Evolutionary conservation across 2,888 invertebrate species (phyloP), one percentile per base, ranked within the genome.

Genomic region (Maniola hyperantus): DNA sequence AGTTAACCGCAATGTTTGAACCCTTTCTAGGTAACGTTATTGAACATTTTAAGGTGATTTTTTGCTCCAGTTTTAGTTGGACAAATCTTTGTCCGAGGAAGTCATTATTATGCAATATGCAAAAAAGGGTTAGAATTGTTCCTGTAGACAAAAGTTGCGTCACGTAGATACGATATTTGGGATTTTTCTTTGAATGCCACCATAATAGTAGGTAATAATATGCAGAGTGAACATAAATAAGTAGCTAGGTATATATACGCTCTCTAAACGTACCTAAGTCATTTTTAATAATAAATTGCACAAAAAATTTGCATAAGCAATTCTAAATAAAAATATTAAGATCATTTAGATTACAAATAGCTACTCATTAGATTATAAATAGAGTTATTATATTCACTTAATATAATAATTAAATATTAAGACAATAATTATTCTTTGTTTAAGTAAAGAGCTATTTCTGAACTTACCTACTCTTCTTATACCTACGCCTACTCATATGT

Each of bases 1-100:
- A 85, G 87, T 87, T 88, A 90, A 91, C 91, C 92, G 88, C 91
- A 91, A 89, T 88, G 85, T 87, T 89, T 85, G 85, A 90, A 89
- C 88, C 90, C 89, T 86, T 91, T 91, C 89, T 89, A 88, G 89
- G 89, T 90, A 89, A 81, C 77, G 76, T 82, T 82, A 83, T 80
- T 80, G 77, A 82, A 70, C 53, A 65, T 50, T 76, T 76, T 77
- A 78, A 72, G 68, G 57, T 13, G 63, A 68, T 73, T 89, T 90
- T 91, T 89, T 91, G 91, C 92, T 91, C 91, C 78, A 91, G 82
- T 90, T 92, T 83, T 64, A 71, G 77, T 82, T 77, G 79, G 84
- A 80, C 76, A 80, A 83, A 77, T 76, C 73, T 72, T 72, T 72
- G 67, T 77, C 80, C 51, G 57, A 80, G 83, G 84, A 84, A 84